Evolutionary conservation across 2,888 invertebrate genomes (phyloP), one percentile per base, ranked within the genome.

Genomic region (Pyrrhosoma nymphula): DNA sequence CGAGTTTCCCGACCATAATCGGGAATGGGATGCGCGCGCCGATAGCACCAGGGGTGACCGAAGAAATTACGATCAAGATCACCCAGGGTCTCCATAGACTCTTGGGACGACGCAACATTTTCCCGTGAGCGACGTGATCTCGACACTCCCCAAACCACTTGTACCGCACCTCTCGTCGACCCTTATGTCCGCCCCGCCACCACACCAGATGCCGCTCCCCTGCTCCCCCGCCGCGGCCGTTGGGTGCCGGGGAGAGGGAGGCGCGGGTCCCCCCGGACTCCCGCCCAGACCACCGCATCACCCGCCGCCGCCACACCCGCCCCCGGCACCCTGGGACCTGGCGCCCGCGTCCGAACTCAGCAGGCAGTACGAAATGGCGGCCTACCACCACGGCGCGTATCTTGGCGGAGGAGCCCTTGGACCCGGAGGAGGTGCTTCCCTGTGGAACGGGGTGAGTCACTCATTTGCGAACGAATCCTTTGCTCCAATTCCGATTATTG

Each of bases 311-410:
- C 93, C 60, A 12, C 93, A 47, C 47, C 69, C 39, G 1, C 35
- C 93, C 14, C 47, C 69, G 20, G 26, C 93, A 12, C 75, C 69
- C 18, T 69, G 75, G 69, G 69, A 75, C 8, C 69, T 47, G 14
- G 26, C 93, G 16, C 89, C 89, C 2, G 14, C 89, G 0, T 69
- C 93, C n/a, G 39, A 63, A 12, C 69, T 69, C n/a, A 39, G 63
- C 69, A 93, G 93, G 75, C 93, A 69, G 55, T 93, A 93, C 93
- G 93, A 93, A 55, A 93, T 93, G 93, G 93, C 93, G 16, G 93
- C 93, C 30, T 93, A 93, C 55, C 93, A 93, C 60, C 93, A 93
- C 75, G 69, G 69, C 16, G 89, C 89, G n/a, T 93, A 93, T 26
- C 69, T 93, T 18, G 55, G 93, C 63, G 93, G 93, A 8, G 93